Evolutionary conservation across 1,140 invertebrate species (phyloP), one percentile per base, ranked within the genome.

Genomic region (Conopomorpha cramerella): DNA sequence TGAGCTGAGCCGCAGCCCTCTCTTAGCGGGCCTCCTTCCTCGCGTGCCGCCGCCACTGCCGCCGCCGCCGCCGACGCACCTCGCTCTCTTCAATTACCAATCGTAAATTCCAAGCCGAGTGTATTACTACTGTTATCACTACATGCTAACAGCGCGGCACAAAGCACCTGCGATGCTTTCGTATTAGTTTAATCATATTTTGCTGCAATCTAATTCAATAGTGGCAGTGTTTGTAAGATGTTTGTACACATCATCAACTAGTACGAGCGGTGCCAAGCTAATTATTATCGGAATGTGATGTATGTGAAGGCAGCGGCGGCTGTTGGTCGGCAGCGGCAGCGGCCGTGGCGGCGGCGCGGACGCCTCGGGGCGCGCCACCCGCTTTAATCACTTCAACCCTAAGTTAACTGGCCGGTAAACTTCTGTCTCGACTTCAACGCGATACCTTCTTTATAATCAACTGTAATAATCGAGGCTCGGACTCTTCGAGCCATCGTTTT

Each of bases 221-320:
- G 43, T 40, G 43, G 34, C 38, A 39, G 45, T n/a, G n/a, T n/a
- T n/a, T n/a, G n/a, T n/a, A n/a, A n/a, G n/a, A n/a, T n/a, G n/a
- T n/a, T n/a, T n/a, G n/a, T n/a, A n/a, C n/a, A n/a, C n/a, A n/a
- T n/a, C n/a, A n/a, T 53, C 55, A 55, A 55, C 55, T 48, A 61
- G 58, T 14, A 53, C 45, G 43, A 37, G 42, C 50, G 39, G 49
- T 46, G 55, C 48, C 54, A 73, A 73, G 68, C 58, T 63, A 73
- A 73, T 73, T 70, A 66, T 68, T 68, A 70, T 62, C 51, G 65
- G 68, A 73, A 73, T 73, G 68, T 73, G 68, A 73, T 70, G 59
- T 73, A 73, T 58, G 57, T 51, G 49, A 34, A 46, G 45, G 48
- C 46, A 40, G 42, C 43, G 39, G 39, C 39, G 39, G 29, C 13